Evolutionary conservation across 2,888 invertebrate genomes (phyloP), one percentile per base, ranked within the genome.

Genomic region (Lepetodrilus schrolli): DNA sequence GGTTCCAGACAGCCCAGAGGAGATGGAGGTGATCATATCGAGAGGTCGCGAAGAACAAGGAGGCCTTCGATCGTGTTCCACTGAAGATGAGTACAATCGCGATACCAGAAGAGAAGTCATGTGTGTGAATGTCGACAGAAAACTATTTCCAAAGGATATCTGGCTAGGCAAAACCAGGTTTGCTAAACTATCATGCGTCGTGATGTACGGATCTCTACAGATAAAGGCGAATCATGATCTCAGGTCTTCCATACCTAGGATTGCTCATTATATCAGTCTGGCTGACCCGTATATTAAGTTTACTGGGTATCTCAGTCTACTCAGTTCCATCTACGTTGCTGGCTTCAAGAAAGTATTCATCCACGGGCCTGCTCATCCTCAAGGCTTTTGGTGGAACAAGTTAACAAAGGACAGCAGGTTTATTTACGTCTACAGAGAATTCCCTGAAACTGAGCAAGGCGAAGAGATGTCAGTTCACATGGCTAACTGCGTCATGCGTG

Each of bases 361-460:
- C 47, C 75, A 78, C 50, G 75, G 75, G 20, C 51, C 74, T 10
- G 23, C 66, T n/a, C 50, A 26, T 17, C 75, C 75, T 1, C 26
- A n/a, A 4, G 78, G 78, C 1, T 8, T 17, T 1, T 78, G 78
- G 78, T 78, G 78, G 78, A 43, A 36, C 8, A n/a, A 43, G n/a
- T 58, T 75, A 17, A 48, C 70, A 4, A 38, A 68, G 2, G 23
- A n/a, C 17, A 20, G 20, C 20, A 20, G 26, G 17, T 36, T 70
- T 23, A 30, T 72, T 13, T 72, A 65, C 49, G 36, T 75, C 20
- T 49, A 70, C 17, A 66, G 69, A 37, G 66, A 72, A 8, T 74
- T 76, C 23, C 36, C 47, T 17, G 50, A 68, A 26, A 30, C 37
- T 0, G 49, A 69, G 3, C 48, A 50, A 2, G 50, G 50, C 1